Conservation (phyloP, 1,140 invertebrate species). For the Spodoptera frugiperda region DNA sequence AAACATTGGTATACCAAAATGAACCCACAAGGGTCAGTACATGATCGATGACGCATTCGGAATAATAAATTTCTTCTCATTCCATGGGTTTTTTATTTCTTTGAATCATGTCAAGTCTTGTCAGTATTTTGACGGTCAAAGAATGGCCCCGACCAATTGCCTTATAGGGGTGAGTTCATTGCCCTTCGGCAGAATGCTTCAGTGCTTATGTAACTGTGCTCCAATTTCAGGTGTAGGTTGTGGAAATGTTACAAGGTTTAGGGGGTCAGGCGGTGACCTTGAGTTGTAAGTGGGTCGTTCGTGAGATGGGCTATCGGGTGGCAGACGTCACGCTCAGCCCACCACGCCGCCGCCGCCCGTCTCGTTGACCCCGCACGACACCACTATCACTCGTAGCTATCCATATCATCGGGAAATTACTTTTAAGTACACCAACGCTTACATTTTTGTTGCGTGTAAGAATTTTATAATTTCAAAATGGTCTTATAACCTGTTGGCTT, state of each 20-base stretch:
- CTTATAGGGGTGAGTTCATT: conserved; percentile 28
- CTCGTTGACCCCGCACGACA: conserved; percentile 36
- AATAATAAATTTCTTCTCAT: conserved; percentile 55
- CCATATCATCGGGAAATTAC: conserved; percentile 26
- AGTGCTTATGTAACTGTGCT: conserved; percentile 45
- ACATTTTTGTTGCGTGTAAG: neutral
- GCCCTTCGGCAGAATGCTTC: conserved; percentile 32
- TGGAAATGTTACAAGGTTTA: conserved; percentile 75
- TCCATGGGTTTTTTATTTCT: conserved; percentile 43
- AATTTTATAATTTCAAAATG: neutral
- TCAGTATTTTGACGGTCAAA: conserved; percentile 41
- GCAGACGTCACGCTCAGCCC: conserved; percentile 80
- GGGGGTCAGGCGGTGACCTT: conserved; percentile 83
- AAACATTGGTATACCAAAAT: conserved; percentile 48
- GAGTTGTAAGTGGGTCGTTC: conserved; percentile 80
- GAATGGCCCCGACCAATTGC: conserved; percentile 23
- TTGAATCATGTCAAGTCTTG: conserved; percentile 37
- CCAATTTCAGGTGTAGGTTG: conserved; percentile 60
- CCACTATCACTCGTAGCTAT: conserved; percentile 5
- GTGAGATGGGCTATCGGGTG: conserved; percentile 84
- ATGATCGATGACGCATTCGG: conserved; percentile 58
- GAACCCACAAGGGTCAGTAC: conserved; percentile 50
- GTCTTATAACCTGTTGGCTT: neutral
- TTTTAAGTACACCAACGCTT: neutral
- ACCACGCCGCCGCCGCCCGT: conserved; percentile 62